phyloP scores from a whole-genome alignment of 2,888 invertebrate species.

The Hanleya hanleyi region DNA sequence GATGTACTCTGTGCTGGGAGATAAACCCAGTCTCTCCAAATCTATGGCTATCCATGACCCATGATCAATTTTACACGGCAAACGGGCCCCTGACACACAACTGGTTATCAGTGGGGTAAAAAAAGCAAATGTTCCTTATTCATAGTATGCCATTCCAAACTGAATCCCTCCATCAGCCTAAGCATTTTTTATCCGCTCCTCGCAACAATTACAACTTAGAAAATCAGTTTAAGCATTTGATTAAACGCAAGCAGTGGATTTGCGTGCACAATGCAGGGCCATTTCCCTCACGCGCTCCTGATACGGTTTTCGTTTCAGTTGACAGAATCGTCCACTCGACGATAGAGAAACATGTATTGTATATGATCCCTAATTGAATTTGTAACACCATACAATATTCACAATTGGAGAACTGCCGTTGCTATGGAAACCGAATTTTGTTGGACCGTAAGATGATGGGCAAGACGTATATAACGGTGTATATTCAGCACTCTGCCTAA shows the following conservation, averaged over 20 bases:
- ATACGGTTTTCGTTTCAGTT: background rate
- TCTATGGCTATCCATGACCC: too few relatives aligned
- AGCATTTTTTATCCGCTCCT: too few relatives aligned
- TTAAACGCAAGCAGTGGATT: background rate
- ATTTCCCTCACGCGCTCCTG: background rate
- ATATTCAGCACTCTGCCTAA: constrained; percentile 2
- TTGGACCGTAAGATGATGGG: background rate
- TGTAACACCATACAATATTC: constrained; percentile 15
- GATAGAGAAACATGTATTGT: constrained; percentile 11
- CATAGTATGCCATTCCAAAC: too few relatives aligned
- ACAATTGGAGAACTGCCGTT: constrained; percentile 7
- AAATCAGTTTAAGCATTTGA: background rate
- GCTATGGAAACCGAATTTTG: constrained; percentile 8
- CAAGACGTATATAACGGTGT: background rate
- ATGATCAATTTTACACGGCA: too few relatives aligned
- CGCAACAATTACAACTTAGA: background rate
- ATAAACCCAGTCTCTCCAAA: too few relatives aligned
- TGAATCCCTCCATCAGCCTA: too few relatives aligned
- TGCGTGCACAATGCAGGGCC: background rate
- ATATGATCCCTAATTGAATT: constrained; percentile 10
- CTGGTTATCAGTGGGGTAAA: too few relatives aligned
- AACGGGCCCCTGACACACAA: too few relatives aligned
- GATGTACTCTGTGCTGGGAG: too few relatives aligned
- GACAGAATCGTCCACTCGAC: background rate
- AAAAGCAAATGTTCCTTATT: too few relatives aligned